Evolutionary conservation across 2,113 vertebrate species (phyloP), one percentile per base, ranked within the genome.

Genomic region (Capreolus pygargus): DNA sequence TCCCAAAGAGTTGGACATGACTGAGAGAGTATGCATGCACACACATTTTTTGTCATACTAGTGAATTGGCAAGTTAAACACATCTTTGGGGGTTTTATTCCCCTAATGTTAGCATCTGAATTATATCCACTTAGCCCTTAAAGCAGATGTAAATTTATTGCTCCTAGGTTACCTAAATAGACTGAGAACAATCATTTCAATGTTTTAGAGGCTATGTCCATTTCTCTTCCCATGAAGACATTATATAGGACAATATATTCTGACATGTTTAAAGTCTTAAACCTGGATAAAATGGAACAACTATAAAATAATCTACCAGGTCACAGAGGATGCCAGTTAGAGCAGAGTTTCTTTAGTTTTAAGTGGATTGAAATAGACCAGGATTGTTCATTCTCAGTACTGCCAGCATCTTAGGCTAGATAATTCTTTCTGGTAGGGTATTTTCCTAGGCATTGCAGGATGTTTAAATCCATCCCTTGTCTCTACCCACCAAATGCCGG

Each of bases 1-100:
- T 76, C 12, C 0, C 36, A 76, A 74, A 74, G 70, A 76, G 36
- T 23, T 74, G 36, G 70, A 76, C 36, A 76, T 25, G 70, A 43
- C 70, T 76, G 39, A 43, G 12, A 76, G 23, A 43, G 21, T 76
- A 27, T 27, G 11, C 23, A 15, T 76, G 70, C 25, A 76, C 39
- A 43, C 23, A n/a, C 23, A 30, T 78, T 97, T 94, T 89, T 87
- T 95, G 82, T 86, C 39, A 86, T 1, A 39, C 1, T 64, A 81
- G n/a, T 91, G 89, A 95, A 47, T 93, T 58, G 79, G n/a, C 50
- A 87, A 91, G 23, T 30, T 89, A 45, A 76, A 95, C 64, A 55
- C 50, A 78, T 33, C 15, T 64, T 94, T 39, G 13, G 23, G 50
- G 30, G 16, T 2, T 33, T 21, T 82, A 13, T 82, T 2, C 4